These are phyloP conservation scores for Sebastes trivittatus DNA, from an alignment of 2,797 vertebrate species.

Conservation along the genomic window DNA sequence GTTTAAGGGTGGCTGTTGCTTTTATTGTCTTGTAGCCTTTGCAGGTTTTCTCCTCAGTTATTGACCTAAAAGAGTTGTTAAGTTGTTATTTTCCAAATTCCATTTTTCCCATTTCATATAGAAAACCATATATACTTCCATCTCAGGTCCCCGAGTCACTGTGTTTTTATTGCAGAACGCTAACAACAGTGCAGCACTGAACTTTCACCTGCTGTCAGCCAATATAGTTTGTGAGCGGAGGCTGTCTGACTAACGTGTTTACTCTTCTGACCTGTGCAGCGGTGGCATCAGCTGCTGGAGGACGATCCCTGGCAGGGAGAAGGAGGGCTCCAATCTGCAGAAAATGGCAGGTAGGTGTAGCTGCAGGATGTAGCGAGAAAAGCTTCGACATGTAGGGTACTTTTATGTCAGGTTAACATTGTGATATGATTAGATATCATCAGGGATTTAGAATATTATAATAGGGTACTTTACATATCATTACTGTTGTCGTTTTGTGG, in stretches of 20 bases:
- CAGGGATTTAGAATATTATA: not conserved
- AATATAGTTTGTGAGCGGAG: not conserved
- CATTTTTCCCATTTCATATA: too few relatives aligned
- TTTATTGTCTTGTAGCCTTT: not conserved
- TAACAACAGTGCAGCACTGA: not conserved
- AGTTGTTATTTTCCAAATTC: not conserved
- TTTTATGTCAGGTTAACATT: not conserved
- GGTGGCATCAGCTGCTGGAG: slow-evolving; percentile 53
- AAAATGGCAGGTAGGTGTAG: slow-evolving; percentile 80
- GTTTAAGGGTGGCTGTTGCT: not conserved
- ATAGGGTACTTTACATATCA: not conserved
- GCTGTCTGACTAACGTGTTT: slow-evolving; percentile 14
- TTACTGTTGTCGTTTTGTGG: not conserved
- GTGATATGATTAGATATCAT: not conserved
- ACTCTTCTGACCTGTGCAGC: slow-evolving; percentile 50
- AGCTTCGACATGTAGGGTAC: not conserved
- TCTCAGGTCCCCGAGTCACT: not conserved
- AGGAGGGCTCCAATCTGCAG: slow-evolving; percentile 76
- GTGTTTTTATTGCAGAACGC: slow-evolving; percentile 5
- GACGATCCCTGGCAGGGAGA: slow-evolving; percentile 53
- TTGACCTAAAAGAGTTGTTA: not conserved
- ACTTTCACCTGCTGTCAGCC: slow-evolving; percentile 28
- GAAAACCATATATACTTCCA: not conserved
- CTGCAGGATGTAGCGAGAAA: not conserved
- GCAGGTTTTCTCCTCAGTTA: not conserved